These are phyloP conservation scores for Troides aeacus DNA, from an alignment of 2,888 invertebrate species.

Conservation along the genomic window DNA sequence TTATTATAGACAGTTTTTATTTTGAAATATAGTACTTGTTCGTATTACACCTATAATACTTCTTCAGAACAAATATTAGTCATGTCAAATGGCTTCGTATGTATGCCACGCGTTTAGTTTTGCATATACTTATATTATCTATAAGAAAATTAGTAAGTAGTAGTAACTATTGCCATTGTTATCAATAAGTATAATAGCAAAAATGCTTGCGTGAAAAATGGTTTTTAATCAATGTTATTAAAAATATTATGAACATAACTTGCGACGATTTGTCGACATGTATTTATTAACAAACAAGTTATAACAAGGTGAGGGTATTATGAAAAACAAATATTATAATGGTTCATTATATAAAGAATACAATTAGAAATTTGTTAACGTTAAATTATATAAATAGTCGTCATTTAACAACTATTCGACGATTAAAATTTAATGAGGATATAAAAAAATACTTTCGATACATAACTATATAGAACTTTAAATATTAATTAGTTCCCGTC, in stretches of 20 bases:
- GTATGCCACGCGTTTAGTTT: no score
- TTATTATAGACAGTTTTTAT: neutral
- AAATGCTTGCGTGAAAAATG: neutral
- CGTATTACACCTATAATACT: neutral
- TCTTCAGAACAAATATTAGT: neutral
- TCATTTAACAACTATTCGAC: neutral
- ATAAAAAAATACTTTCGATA: neutral
- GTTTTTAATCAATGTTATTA: neutral
- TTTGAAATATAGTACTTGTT: neutral
- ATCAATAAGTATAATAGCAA: neutral
- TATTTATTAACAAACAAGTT: neutral
- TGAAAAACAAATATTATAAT: neutral
- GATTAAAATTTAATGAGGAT: neutral
- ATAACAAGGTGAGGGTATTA: neutral
- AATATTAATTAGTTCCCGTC: neutral
- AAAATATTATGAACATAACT: neutral
- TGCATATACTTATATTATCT: neutral
- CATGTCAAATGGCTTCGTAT: no score
- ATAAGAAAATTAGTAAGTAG: neutral
- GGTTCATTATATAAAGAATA: neutral
- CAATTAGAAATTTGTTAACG: neutral
- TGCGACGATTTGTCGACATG: neutral
- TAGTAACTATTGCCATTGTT: neutral
- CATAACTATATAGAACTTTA: neutral
- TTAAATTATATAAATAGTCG: neutral